Base-by-base conservation (phyloP, 1,140 invertebrate genomes). In the Wiebesia pumilae region DNA sequence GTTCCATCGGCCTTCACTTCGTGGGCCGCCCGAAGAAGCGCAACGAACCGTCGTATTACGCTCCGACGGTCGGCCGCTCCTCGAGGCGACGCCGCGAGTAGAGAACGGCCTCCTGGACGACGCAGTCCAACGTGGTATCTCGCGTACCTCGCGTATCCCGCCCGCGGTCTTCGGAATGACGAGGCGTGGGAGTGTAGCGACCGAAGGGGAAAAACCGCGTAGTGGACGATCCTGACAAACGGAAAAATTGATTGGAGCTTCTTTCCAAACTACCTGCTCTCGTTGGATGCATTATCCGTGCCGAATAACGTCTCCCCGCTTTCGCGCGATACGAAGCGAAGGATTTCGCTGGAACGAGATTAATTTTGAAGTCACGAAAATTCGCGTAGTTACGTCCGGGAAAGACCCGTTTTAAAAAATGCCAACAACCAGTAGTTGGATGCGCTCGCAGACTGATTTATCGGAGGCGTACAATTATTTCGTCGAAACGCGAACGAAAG, bases 221-320 rank as follows among this genome's bases (percentile, higher is more conserved):
- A 69, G 30, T 85, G 78, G 78, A 85, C 38, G 84, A 27, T 10
- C 7, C 1, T 54, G 14, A 14, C 4, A 47, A 30, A 6, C 43
- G 51, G 7, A 71, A 58, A 81, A 73, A 85, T 85, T 81, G 84
- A 85, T 85, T 85, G 16, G 81, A 84, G 71, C 77, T 86, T 84
- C 77, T 80, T 78, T 86, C 83, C 58, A 38, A n/a, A 43, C 27
- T 47, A 9, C 24, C 16, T 9, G 19, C 38, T 21, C 71, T 43
- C 7, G 14, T 4, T 16, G 73, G 3, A 1, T 4, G 69, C 6
- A 38, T 40, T 38, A 71, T 38, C 69, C 69, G 21, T 21, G 16
- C 19, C 9, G 35, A 71, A 69, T 69, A 16, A 35, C 30, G 1
- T 35, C 16, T 12, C 30, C 30, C 14, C 14, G 9, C 0, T 69